Conservation (phyloP, 2,113 vertebrate species). For the Mandrillus leucophaeus region DNA sequence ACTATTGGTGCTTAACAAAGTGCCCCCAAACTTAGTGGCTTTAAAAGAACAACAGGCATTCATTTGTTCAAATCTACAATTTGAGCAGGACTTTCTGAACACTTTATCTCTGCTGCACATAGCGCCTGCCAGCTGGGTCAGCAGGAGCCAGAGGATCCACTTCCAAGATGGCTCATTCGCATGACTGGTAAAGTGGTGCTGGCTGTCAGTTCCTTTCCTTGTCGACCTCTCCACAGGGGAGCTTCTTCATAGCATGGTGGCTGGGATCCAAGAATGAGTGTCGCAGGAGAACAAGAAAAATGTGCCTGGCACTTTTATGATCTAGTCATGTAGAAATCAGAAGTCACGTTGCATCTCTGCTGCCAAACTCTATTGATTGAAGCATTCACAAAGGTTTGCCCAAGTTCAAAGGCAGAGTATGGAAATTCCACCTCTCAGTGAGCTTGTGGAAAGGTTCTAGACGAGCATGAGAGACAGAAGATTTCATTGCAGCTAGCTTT, state of each 20-base stretch:
- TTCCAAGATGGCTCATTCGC: neutral
- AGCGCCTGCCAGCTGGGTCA: neutral
- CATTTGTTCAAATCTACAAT: neutral
- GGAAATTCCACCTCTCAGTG: neutral
- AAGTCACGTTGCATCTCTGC: neutral
- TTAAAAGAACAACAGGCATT: neutral
- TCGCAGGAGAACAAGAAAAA: neutral
- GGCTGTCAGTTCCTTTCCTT: neutral
- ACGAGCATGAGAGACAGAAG: neutral
- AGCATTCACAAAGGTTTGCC: neutral
- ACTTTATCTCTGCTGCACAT: neutral
- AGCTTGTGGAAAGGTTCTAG: neutral
- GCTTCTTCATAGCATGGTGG: neutral
- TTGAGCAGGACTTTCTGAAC: neutral
- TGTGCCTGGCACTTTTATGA: neutral
- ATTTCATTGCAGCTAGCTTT: neutral
- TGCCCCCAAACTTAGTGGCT: neutral
- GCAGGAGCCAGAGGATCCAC: accelerated
- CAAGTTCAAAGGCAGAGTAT: neutral
- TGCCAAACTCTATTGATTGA: neutral
- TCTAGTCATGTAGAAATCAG: neutral
- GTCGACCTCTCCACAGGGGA: neutral
- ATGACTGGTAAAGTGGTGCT: neutral
- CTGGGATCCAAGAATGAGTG: neutral
- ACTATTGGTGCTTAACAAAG: neutral